Base-by-base conservation (phyloP, 2,888 invertebrate genomes). In the Cheilosia grossa region DNA sequence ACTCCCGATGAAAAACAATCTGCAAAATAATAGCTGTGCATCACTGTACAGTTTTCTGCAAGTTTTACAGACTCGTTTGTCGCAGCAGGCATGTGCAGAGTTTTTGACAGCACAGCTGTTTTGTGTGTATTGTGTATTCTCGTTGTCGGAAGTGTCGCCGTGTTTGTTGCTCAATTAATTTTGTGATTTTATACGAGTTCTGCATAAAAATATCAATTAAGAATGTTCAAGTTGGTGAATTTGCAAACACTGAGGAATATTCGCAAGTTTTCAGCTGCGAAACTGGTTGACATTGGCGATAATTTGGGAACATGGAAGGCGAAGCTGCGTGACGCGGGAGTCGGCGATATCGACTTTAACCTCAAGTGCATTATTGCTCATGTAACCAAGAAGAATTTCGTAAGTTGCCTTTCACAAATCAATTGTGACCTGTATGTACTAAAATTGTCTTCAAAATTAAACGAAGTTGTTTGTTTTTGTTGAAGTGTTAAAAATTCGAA, bases 321-420 rank as follows among this genome's bases (percentile, higher is more conserved):
- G 3, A 92, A 91, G 88, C 92, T 94, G 82, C 89, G 91, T 85
- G 89, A 91, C 15, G 91, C 92, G 47, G 92, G 92, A 37, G 91
- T 94, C 64, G 91, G 92, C 0, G 94, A 94, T 88, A 92, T 93
- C 5, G 91, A 92, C 2, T 93, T 93, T 88, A 94, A 94, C 74
- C 91, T 94, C 54, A 93, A 94, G 87, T 93, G 93, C 87, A 93
- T 95, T 83, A 90, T 94, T 61, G 93, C 94, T 15, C 93, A 93
- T 89, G 92, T 93, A 56, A 88, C 94, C 44, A 91, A 93, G 53
- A 91, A 90, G 10, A 92, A 92, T 87, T 94, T 93, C 90, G 94
- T 94, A 91, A 90, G 89, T 89, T 47, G 19, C 4, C 13, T 9
- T n/a, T 13, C 21, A 6, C 6, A 10, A 58, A 5, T 19, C 24